Evolutionary conservation across 2,797 vertebrate genomes (phyloP).

Genomic region (Pseudopleuronectes americanus): DNA sequence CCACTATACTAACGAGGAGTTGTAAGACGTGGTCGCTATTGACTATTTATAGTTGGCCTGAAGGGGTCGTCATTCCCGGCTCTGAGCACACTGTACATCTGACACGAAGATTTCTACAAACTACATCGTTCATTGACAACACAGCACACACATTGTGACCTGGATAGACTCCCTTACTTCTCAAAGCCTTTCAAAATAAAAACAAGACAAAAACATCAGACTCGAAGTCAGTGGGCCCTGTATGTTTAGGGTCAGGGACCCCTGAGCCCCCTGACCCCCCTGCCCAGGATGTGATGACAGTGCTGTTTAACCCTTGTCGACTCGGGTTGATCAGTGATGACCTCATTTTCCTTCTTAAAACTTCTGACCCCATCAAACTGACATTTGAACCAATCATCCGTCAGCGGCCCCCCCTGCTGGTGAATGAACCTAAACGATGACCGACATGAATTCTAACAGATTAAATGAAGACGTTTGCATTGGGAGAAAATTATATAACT

Average conservation of each 20-base stretch:
- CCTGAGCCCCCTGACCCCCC: constrained; percentile 11
- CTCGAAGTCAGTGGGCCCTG: constrained; percentile 26
- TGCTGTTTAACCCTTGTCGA: constrained; percentile 34
- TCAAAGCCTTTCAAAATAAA: neutral
- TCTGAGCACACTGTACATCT: neutral
- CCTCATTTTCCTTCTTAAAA: constrained; percentile 63
- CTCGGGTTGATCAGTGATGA: constrained; percentile 57
- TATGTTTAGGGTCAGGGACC: constrained; percentile 43
- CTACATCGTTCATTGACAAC: constrained; percentile 5
- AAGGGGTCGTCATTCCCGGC: too few relatives aligned
- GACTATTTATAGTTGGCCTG: too few relatives aligned
- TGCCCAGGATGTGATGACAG: constrained; percentile 48
- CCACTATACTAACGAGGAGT: too few relatives aligned
- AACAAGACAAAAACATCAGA: neutral
- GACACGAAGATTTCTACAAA: too few relatives aligned
- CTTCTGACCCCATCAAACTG: constrained; percentile 66
- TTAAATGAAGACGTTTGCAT: neutral
- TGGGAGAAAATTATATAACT: neutral
- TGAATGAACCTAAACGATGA: neutral
- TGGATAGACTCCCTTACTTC: neutral
- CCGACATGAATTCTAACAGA: constrained; percentile 1
- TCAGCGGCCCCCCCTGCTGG: constrained; percentile 3
- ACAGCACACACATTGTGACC: neutral
- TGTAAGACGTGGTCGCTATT: fast-evolving
- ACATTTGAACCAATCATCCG: constrained; percentile 56